Percentiles rank a stretch among this genome's conserved stretches.
These are phyloP conservation scores for Anser cygnoides DNA, from an alignment of 2,113 vertebrate species.

Conservation along the genomic window DNA sequence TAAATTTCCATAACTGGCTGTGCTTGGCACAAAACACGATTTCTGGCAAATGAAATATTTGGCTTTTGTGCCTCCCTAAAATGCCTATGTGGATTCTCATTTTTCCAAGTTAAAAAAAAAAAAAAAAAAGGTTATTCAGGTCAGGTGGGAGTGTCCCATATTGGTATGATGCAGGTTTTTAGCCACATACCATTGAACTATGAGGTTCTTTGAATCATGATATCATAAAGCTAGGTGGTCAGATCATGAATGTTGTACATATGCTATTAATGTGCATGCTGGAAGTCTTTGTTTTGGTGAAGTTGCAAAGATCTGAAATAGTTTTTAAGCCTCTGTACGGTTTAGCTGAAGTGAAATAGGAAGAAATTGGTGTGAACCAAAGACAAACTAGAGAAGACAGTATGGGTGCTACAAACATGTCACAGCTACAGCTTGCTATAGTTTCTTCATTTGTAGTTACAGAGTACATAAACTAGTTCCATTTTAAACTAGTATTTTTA, in stretches of 20 bases:
- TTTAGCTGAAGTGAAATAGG: not conserved
- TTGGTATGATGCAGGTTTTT: not conserved
- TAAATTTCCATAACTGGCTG: not conserved
- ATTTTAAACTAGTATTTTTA: not conserved
- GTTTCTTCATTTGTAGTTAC: not conserved
- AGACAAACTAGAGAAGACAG: not conserved
- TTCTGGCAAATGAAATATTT: not conserved
- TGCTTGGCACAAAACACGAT: not conserved
- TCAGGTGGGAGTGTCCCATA: too few relatives aligned
- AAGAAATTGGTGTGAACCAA: not conserved
- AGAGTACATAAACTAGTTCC: not conserved
- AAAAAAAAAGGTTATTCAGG: not conserved
- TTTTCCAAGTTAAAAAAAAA: not conserved
- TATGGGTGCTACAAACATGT: not conserved
- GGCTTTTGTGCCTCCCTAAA: not conserved
- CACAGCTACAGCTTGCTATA: not conserved
- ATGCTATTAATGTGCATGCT: too few relatives aligned
- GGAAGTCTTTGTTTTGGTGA: not conserved
- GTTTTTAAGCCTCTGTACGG: too few relatives aligned
- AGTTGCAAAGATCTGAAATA: not conserved
- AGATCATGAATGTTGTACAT: not conserved
- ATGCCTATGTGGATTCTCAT: not conserved
- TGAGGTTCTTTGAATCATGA: not conserved
- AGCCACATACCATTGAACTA: not conserved
- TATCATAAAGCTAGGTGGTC: not conserved